phyloP scores from a whole-genome alignment of 2,888 invertebrate species.

The Psylliodes chrysocephalus region DNA sequence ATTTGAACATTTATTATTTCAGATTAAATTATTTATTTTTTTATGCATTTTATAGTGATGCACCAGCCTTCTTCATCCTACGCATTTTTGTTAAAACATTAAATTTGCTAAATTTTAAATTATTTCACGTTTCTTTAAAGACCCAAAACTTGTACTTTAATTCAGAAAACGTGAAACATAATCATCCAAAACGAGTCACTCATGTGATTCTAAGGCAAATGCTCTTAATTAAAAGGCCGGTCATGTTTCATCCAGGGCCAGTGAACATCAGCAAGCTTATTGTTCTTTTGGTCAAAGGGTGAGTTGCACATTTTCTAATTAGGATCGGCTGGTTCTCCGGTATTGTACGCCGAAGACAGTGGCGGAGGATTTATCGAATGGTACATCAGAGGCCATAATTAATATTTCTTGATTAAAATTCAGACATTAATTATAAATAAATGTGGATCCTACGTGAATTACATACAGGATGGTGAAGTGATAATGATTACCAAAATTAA shows the following conservation, averaged over 20 bases:
- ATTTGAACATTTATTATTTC: no score
- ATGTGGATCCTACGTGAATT: no score
- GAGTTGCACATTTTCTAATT: slow-evolving; percentile 56
- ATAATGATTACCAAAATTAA: no score
- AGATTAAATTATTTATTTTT: no score
- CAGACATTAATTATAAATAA: no score
- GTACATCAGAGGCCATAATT: neutral
- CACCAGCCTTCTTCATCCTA: no score
- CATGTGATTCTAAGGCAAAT: slow-evolving; percentile 51
- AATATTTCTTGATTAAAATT: no score
- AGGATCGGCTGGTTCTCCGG: slow-evolving; percentile 52
- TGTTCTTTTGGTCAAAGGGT: slow-evolving; percentile 59
- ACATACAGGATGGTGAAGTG: no score
- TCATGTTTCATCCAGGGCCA: slow-evolving; percentile 57
- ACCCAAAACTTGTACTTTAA: slow-evolving; percentile 24
- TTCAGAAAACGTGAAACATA: slow-evolving; percentile 5
- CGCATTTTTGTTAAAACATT: no score
- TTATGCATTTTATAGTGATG: no score
- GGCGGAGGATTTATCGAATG: neutral
- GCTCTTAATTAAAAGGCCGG: slow-evolving; percentile 60
- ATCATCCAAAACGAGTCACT: slow-evolving; percentile 43
- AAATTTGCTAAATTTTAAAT: no score
- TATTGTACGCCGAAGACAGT: slow-evolving; percentile 6
- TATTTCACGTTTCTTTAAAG: neutral
- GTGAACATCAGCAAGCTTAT: slow-evolving; percentile 50